Evolutionary conservation across 2,113 vertebrate genomes (phyloP), one percentile per base, ranked within the genome.

Genomic region (Tor tambroides): DNA sequence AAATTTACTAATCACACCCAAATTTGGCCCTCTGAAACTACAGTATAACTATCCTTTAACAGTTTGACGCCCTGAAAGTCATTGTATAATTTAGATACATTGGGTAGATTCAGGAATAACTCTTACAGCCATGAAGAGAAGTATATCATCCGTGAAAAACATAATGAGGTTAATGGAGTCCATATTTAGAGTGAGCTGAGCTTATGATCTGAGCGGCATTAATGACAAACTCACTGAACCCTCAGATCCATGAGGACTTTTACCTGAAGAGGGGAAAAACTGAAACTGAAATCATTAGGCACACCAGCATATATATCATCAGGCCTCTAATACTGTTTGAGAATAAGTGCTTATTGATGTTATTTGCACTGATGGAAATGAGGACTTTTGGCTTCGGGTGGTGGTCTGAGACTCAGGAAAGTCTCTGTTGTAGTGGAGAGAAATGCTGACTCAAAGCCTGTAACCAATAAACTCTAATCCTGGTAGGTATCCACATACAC

Each of bases 111-210:
- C 56, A 61, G 56, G 72, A 87, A 78, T 84, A 54, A 61, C 61
- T 87, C 61, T 84, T 83, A 21, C n/a, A 80, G 74, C 80, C 81
- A 49, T 59, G 81, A 80, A 87, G 54, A 84, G 56, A 85, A 79
- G 51, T 74, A 78, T 30, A 85, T 85, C 87, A 88, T n/a, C 83
- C 65, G 71, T 85, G 76, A 85, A 71, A 80, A 88, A 79, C 87
- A n/a, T 85, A 88, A 85, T 88, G 87, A 69, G 82, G 87, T 67
- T 80, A 88, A 88, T 88, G 76, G 87, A 76, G 82, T 80, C 63
- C 28, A 11, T 80, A 74, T 80, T 80, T 75, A 85, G 65, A 80
- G 76, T 54, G 80, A 85, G 79, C 80, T 54, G 79, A 69, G 87
- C 76, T 88, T 74, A 67, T 75, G 84, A 83, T 65, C 32, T 5